Conservation (phyloP, 2,113 vertebrate species). For the Ammodytes dubius region DNA sequence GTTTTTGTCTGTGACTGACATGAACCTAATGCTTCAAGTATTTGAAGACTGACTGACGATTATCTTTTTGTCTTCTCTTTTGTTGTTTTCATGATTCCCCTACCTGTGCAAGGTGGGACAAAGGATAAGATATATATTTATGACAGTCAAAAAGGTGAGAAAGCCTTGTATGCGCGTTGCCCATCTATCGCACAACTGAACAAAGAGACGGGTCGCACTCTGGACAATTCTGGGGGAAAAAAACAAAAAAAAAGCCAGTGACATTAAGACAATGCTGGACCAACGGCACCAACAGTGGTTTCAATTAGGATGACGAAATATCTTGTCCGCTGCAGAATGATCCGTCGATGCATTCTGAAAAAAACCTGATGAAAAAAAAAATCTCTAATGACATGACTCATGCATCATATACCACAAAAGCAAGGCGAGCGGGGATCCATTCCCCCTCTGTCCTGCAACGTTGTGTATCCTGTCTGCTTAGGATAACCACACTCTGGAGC, state of each 20-base stretch:
- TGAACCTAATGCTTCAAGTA: constrained; percentile 70
- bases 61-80: constrained; percentile 71
- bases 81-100: constrained; percentile 65
- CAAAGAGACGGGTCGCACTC: constrained; percentile 67
- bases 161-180: constrained; percentile 69
- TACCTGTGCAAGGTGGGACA: constrained; percentile 42
- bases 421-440: constrained; percentile 34
- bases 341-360: constrained; percentile 54
- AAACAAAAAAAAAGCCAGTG: constrained; percentile 48
- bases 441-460: constrained; percentile 36
- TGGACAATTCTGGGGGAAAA: constrained; percentile 66
- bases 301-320: constrained; percentile 35
- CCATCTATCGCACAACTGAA: constrained; percentile 80
- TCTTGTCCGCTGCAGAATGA: constrained; percentile 28
- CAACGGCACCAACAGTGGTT: constrained; percentile 36
- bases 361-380: constrained; percentile 64
- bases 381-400: constrained; percentile 69
- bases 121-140: constrained; percentile 70
- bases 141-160: constrained; percentile 64
- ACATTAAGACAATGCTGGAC: constrained; percentile 69
- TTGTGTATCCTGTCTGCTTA: constrained; percentile 65
- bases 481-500: constrained; percentile 66
- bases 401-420: constrained; percentile 61
- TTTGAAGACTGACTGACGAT: constrained; percentile 76
- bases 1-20: constrained; percentile 77